phyloP scores from a whole-genome alignment of 2,888 invertebrate genomes.

The Phengaris arion region DNA sequence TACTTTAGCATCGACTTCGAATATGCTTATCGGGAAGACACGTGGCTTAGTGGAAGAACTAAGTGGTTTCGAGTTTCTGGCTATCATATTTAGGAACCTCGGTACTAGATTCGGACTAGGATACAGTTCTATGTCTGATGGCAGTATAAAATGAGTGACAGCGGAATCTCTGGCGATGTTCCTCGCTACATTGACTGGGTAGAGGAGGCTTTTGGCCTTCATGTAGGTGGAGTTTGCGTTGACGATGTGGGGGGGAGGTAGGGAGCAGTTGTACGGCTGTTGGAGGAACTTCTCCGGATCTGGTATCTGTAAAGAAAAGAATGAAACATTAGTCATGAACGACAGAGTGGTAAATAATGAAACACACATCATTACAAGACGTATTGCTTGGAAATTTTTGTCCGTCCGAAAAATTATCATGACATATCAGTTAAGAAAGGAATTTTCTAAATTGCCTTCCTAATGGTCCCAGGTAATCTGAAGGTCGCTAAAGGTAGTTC shows the following conservation, averaged over 20 bases:
- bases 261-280: slow-evolving; percentile 85
- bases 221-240: slow-evolving; percentile 86
- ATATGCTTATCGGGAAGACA: slow-evolving; percentile 93
- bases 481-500: too few relatives aligned
- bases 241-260: slow-evolving; percentile 83
- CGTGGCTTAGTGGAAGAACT: slow-evolving; percentile 76
- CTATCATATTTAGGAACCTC: slow-evolving; percentile 91
- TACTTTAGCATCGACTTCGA: slow-evolving; percentile 86
- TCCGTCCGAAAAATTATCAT: too few relatives aligned
- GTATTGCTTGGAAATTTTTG: too few relatives aligned
- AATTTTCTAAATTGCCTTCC: too few relatives aligned
- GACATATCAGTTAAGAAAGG: too few relatives aligned
- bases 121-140: slow-evolving; percentile 94
- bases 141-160: slow-evolving; percentile 88
- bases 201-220: slow-evolving; percentile 87
- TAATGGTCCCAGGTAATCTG: too few relatives aligned
- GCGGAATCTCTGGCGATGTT: slow-evolving; percentile 93
- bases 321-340: too few relatives aligned
- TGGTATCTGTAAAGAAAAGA: slow-evolving; percentile 80
- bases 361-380: too few relatives aligned
- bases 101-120: slow-evolving; percentile 90
- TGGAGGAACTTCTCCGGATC: slow-evolving; percentile 81
- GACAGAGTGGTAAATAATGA: too few relatives aligned
- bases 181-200: slow-evolving; percentile 94
- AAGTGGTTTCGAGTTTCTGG: slow-evolving; percentile 84